Base-by-base conservation (phyloP, 2,113 vertebrate species). In the Brachyistius frenatus region DNA sequence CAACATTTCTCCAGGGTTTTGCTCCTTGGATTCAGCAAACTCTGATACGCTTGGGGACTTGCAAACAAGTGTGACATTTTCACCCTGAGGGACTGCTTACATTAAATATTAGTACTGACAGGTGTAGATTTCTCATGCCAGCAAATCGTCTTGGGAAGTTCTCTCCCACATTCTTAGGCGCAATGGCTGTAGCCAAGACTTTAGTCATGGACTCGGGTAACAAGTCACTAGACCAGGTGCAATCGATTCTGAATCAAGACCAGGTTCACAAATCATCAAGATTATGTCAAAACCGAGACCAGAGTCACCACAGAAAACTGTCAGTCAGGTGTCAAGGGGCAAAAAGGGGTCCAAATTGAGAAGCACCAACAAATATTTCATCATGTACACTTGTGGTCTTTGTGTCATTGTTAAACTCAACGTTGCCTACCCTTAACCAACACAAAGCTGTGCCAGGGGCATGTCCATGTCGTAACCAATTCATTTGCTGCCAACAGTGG, bases 61-160 rank as follows among this genome's bases (percentile, higher is more conserved):
- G 75, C 54, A 75, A 82, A 88, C 72, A 88, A 75, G 41, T 67
- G n/a, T 68, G 77, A 83, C 75, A 86, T 82, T 66, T 88, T 68
- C 65, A 81, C 74, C 81, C 81, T n/a, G 65, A 78, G 81, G 78
- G 67, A 83, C 55, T 55, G 66, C 78, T 80, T 84, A 70, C 64
- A 86, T 85, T 88, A 85, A 78, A 80, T 80, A 80, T 84, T 76
- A 86, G 78, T 73, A 71, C 36, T 81, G 83, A 83, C 83, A 86
- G 75, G 83, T 86, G 66, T 61, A 66, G 65, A 52, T 72, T 61
- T 54, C 61, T 66, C 55, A 61, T 72, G 86, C 66, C 73, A 80
- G 35, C 66, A 84, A 68, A 83, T 77, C 76, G 80, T 47, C 65
- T 44, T 33, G 54, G 31, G 46, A 77, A 67, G n/a, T 7, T 5